These are phyloP conservation scores for Napeogenes sylphis DNA, from an alignment of 2,888 invertebrate genomes.

Conservation along the genomic window DNA sequence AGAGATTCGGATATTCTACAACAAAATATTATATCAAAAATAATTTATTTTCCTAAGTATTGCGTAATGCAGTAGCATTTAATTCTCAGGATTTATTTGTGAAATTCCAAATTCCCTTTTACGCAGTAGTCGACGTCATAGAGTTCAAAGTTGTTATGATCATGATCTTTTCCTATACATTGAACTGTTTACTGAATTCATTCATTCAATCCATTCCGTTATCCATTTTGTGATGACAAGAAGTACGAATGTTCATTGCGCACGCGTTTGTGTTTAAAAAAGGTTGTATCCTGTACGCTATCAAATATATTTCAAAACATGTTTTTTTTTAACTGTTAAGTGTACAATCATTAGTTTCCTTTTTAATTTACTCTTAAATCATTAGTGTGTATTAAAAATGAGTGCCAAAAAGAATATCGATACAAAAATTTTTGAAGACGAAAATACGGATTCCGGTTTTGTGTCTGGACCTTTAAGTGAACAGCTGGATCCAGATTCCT, in stretches of 20 bases:
- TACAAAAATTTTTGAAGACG: conserved; percentile 55
- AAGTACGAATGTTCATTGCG: conserved; percentile 45
- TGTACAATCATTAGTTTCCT: conserved; percentile 29
- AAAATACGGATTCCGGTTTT: conserved; percentile 61
- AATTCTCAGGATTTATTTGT: conserved; percentile 1
- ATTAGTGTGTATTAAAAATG: conserved; percentile 51
- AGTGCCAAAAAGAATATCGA: conserved; percentile 63
- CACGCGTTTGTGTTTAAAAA: conserved; percentile 42
- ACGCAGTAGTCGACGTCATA: conserved; percentile 21
- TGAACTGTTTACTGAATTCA: conserved; percentile 11
- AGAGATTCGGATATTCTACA: not conserved
- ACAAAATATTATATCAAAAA: not conserved
- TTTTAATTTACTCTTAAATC: conserved; percentile 30
- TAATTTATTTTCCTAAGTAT: not conserved
- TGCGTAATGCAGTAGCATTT: not conserved
- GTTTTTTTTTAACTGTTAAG: conserved; percentile 44
- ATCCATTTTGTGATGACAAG: conserved; percentile 18
- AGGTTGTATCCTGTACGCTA: conserved; percentile 30
- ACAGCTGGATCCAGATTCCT: conserved; percentile 33
- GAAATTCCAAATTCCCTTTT: conserved; percentile 20
- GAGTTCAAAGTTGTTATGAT: conserved; percentile 21
- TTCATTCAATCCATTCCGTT: conserved; percentile 24
- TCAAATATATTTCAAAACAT: conserved; percentile 41
- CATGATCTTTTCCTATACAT: conserved; percentile 7
- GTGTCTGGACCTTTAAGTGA: conserved; percentile 52